Base-by-base conservation (phyloP, 2,888 invertebrate species). In the Polyommatus icarus region DNA sequence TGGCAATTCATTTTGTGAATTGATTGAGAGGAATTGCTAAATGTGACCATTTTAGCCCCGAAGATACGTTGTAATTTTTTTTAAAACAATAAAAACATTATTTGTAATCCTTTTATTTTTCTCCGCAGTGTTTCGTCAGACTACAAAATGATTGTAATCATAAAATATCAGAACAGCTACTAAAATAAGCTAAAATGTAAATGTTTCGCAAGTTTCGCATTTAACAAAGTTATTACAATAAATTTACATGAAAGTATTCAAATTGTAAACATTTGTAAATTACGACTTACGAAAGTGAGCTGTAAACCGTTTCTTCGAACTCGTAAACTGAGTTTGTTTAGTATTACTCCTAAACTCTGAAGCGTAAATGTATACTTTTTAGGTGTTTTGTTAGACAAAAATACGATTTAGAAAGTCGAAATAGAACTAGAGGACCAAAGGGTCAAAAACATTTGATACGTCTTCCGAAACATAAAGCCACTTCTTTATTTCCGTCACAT, bases 231-330 rank as follows among this genome's bases (percentile, higher is more conserved):
- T 67, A 67, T 67, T 67, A 67, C 67, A 67, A 67, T 67, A 67
- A 67, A 67, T 67, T 67, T 67, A 67, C 67, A 67, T 67, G 32
- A 67, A 67, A 67, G 67, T 67, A 67, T 67, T 67, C 67, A 67
- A 67, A 67, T 67, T 67, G 67, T 67, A 67, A 67, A 67, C 67
- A 67, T 67, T 67, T 20, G 67, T 67, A 67, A 67, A 67, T 67
- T 32, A 67, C 67, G 67, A 67, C 15, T 67, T 67, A 67, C 29
- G 29, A 67, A 67, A 67, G 67, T 67, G 29, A 67, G 67, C 15
- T 6, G 67, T 67, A 32, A 67, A 67, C 67, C 29, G 67, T 67
- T 67, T 67, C 67, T 67, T 67, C 6, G 20, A 67, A 67, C 67
- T 67, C 67, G 29, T 67, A 67, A 67, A 67, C 67, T 67, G 3